Conservation (phyloP, 2,797 vertebrate genomes). For the Erpetoichthys calabaricus region DNA sequence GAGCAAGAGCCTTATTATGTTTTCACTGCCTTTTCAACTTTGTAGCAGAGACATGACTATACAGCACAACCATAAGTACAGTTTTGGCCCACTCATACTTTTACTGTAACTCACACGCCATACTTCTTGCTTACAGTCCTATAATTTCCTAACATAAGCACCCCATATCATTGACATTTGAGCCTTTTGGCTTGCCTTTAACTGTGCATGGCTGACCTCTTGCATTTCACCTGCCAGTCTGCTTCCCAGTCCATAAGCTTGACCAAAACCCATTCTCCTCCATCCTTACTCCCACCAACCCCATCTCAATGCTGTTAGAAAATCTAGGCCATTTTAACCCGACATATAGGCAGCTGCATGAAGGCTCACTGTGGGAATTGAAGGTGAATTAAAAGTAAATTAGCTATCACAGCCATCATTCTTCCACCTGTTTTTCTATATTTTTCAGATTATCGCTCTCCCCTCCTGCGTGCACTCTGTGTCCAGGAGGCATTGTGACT, state of each 20-base stretch:
- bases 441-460: constrained; percentile 37
- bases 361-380: constrained; percentile 32
- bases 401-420: constrained; percentile 42
- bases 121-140: too few relatives aligned
- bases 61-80: too few relatives aligned
- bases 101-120: too few relatives aligned
- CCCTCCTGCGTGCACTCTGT: constrained; percentile 39
- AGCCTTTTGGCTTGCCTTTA: too few relatives aligned
- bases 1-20: too few relatives aligned
- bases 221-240: not conserved
- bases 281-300: constrained; percentile 17
- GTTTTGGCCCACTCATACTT: too few relatives aligned
- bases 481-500: constrained; percentile 55
- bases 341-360: constrained; percentile 29
- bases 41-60: too few relatives aligned
- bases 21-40: too few relatives aligned
- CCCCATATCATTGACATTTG: too few relatives aligned
- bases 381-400: constrained; percentile 55
- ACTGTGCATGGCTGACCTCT: too few relatives aligned
- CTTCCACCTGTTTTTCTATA: constrained; percentile 22
- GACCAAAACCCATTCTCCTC: not conserved
- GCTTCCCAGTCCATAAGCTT: constrained; percentile 6
- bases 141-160: too few relatives aligned
- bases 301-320: constrained; percentile 17
- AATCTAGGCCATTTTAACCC: constrained; percentile 40